Evolutionary conservation across 2,797 vertebrate genomes (phyloP), one percentile per base, ranked within the genome.

Genomic region (Lutra lutra): DNA sequence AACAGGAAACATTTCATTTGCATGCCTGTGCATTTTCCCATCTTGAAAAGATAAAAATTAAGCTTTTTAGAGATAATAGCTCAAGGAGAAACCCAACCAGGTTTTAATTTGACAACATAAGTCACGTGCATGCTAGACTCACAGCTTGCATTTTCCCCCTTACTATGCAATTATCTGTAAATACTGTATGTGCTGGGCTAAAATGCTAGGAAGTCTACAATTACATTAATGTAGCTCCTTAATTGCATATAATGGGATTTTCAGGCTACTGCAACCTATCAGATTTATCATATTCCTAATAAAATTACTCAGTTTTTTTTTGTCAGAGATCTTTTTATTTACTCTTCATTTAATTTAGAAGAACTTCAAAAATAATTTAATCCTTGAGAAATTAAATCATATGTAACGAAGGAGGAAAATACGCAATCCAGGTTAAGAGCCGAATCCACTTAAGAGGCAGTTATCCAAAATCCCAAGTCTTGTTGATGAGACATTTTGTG

Each of bases 271-370:
- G 94, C 83, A 98, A 94, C 86, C 86, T 97, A 86, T 96, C 98
- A 95, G 98, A 98, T 97, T 92, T 95, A 97, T 98, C 96, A 97
- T 92, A 97, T 97, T 98, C 97, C 96, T 98, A 98, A 98, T 98
- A 98, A 98, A 98, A 97, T 98, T 97, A 97, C 86, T 94, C 88
- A 2, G 4, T 92, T 98, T 98, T 77, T 75, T 48, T 98, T 98
- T 96, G 92, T 79, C 98, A 98, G 86, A 95, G 95, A 79, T 77
- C 91, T 80, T 98, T 96, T 98, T 98, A 95, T 98, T 98, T 98
- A 90, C 96, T 98, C 23, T 90, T 98, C 96, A 98, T 97, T 98
- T 97, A 98, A 97, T 98, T 98, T 98, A 98, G 95, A 96, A 94
- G 89, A 98, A 86, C 87, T 35, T 97, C 96, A 96, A 98, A 98